Evolutionary conservation across 1,140 invertebrate genomes (phyloP).

Genomic region (Atta cephalotes): DNA sequence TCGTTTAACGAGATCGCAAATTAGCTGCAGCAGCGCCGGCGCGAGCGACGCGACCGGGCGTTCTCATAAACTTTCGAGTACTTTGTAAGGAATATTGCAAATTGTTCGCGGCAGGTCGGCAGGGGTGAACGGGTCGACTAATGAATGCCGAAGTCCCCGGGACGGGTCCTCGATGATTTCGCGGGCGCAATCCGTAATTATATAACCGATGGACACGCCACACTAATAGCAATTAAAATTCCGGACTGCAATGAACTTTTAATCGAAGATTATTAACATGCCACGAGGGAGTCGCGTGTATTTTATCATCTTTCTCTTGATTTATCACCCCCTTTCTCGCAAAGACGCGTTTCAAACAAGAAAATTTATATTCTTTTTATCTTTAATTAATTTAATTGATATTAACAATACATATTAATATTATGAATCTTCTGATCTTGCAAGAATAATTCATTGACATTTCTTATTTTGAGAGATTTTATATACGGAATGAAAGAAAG

Average conservation of each 20-base stretch:
- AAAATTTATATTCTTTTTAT: not conserved
- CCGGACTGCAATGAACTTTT: constrained; percentile 72
- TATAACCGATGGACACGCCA: constrained; percentile 68
- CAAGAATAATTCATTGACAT: not conserved
- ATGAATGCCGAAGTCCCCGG: not conserved
- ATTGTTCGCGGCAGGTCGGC: constrained; percentile 48
- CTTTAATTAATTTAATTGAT: not conserved
- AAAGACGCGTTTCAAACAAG: not conserved
- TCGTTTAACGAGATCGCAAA: constrained; percentile 61
- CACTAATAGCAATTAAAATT: constrained; percentile 76
- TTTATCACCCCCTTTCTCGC: constrained; percentile 5
- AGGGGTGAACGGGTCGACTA: not conserved
- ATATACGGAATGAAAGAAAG: not conserved
- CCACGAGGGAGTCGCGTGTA: constrained; percentile 15
- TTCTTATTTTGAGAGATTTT: not conserved
- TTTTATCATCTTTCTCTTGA: constrained; percentile 54
- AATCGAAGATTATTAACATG: constrained; percentile 69
- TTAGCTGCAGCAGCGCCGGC: constrained; percentile 41
- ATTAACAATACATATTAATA: not conserved
- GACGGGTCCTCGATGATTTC: constrained; percentile 35
- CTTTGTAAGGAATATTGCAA: constrained; percentile 71
- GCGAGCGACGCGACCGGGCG: constrained; percentile 17
- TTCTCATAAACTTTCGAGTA: constrained; percentile 63
- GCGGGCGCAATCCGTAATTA: constrained; percentile 68
- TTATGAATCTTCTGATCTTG: not conserved